Evolutionary conservation across 2,113 vertebrate genomes (phyloP).

Genomic region (Solenodon paradoxus): DNA sequence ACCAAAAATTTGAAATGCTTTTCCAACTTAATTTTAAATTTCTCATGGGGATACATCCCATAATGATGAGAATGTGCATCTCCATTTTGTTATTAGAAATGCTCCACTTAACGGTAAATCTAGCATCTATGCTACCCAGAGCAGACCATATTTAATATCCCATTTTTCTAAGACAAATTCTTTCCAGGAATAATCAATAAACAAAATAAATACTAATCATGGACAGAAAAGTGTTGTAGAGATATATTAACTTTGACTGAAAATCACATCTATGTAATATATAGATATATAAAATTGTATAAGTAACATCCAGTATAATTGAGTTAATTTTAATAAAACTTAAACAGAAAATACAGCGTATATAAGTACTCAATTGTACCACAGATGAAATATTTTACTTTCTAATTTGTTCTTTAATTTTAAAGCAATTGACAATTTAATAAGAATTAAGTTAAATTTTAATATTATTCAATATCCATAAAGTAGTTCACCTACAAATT

Average conservation of each 20-base stretch:
- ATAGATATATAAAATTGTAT: too few species aligned
- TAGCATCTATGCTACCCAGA: background rate
- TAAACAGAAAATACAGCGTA: background rate
- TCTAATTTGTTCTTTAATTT: background rate
- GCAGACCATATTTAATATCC: background rate
- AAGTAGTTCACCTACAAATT: background rate
- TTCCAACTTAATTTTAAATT: background rate
- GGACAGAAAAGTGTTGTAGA: background rate
- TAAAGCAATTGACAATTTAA: background rate
- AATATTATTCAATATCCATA: background rate
- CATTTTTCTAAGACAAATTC: background rate
- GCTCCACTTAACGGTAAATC: background rate
- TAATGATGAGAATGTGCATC: background rate
- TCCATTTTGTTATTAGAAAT: background rate
- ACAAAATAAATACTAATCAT: background rate
- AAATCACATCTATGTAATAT: background rate
- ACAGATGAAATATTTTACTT: background rate
- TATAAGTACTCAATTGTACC: background rate
- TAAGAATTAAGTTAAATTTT: background rate
- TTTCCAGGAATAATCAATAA: background rate
- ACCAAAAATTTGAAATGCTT: background rate
- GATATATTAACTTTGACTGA: background rate
- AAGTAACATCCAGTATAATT: too few species aligned
- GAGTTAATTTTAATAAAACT: background rate
- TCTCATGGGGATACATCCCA: background rate